phyloP scores from a whole-genome alignment of 2,797 vertebrate species.

The Sebastes baramenuke region DNA sequence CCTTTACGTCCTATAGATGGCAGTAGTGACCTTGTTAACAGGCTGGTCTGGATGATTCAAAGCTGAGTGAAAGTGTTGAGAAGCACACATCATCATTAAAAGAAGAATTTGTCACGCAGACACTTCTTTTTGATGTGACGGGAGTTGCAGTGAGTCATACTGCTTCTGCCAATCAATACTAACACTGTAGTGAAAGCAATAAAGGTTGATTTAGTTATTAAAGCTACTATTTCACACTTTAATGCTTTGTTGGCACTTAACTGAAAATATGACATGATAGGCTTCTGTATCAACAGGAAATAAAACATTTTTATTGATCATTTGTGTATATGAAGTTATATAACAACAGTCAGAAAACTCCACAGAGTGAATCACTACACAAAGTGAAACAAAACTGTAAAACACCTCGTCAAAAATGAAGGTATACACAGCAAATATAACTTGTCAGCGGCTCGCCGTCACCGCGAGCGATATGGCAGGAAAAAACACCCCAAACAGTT shows the following conservation, averaged over 20 bases:
- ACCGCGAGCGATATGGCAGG: conserved; percentile 93
- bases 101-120: not conserved
- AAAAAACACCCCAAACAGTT: conserved; percentile 97
- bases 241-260: not conserved
- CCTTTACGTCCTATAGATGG: conserved; percentile 59
- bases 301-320: conserved; percentile 99
- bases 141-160: conserved; percentile 23
- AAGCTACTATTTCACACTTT: not conserved
- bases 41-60: not conserved
- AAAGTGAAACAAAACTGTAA: conserved; percentile 97
- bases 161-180: not conserved
- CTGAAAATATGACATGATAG: conserved; percentile 54
- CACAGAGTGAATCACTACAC: conserved; percentile 99
- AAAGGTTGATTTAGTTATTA: not conserved
- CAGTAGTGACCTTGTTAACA: conserved; percentile 49
- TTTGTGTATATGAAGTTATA: conserved; percentile 98
- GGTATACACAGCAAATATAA: conserved; percentile 97
- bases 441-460: conserved; percentile 87
- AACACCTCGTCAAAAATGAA: conserved; percentile 99
- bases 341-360: conserved; percentile 99
- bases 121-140: conserved; percentile 5
- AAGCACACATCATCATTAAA: conserved; percentile 13
- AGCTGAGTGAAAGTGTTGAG: not conserved
- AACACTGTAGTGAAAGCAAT: not conserved
- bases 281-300: conserved; percentile 96